Evolutionary conservation across 2,113 vertebrate species (phyloP), one percentile per base, ranked within the genome.

Genomic region (Ceyx margarethae): DNA sequence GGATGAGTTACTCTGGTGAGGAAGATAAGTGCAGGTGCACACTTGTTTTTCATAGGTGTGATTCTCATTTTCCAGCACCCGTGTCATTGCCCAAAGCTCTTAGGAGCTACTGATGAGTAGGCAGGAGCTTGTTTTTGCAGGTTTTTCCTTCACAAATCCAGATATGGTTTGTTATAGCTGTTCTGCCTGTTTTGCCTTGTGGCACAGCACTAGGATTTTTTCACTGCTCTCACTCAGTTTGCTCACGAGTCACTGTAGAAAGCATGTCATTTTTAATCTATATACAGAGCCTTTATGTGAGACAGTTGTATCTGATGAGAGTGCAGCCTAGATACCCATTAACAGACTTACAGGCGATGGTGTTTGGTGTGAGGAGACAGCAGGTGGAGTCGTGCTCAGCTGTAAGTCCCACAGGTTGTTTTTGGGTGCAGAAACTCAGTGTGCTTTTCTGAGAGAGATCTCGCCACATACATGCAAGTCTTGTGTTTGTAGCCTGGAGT

Each of bases 391-490:
- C 46, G 69, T 48, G 35, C 33, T 46, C 17, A 46, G 61, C 46
- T 69, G 0, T 69, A 3, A 21, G 35, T 81, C 28, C 48, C 67
- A 35, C n/a, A 53, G 37, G 4, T 4, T 21, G 23, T 13, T 5
- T 74, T 67, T 58, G 87, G 68, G 45, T 68, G 58, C 58, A 61
- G 71, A 35, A 81, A 58, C 54, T 65, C 9, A 0, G 2, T 13
- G 43, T 48, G 58, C 69, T 78, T n/a, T 60, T 21, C 13, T 21
- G 3, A 60, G 21, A 48, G 42, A 66, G 33, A 18, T 72, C 66
- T 42, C 9, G 2, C 56, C 37, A 20, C 15, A 14, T 15, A 15
- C 0, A 0, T 19, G 33, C 26, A 40, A 51, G 46, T 51, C 1
- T 3, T 64, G 23, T 81, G n/a, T 33, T 76, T 46, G 26, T 31